Conservation (phyloP, 2,888 invertebrate species). For the Sminthurides aquaticus region DNA sequence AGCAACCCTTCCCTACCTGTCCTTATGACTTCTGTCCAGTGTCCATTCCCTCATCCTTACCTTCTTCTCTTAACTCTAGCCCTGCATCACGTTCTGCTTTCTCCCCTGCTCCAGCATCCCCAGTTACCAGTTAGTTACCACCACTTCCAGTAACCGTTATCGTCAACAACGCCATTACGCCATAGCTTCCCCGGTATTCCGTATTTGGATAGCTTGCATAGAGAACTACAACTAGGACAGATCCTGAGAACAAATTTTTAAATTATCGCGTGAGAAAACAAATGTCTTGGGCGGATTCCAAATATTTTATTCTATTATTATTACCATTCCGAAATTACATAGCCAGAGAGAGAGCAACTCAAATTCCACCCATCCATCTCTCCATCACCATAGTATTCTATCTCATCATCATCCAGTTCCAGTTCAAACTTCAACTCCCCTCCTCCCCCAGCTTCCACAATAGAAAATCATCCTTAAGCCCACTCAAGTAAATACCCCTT, state of each 20-base stretch:
- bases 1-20: neutral
- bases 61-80: too few species aligned
- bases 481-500: too few species aligned
- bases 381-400: neutral
- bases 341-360: neutral
- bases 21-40: neutral
- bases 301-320: conserved; percentile 9
- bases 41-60: too few species aligned
- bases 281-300: neutral
- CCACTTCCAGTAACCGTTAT: too few species aligned
- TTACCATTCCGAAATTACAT: conserved; percentile 5
- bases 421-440: neutral
- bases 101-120: too few species aligned
- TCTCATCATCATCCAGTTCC: neutral
- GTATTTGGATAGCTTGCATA: too few species aligned
- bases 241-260: neutral
- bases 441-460: too few species aligned
- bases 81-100: too few species aligned
- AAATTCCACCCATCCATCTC: conserved; percentile 2
- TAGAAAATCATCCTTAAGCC: too few species aligned
- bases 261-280: conserved; percentile 4
- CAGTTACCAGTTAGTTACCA: too few species aligned
- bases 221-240: neutral
- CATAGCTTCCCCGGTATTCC: too few species aligned
- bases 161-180: too few species aligned